A percentile compares a stretch with the other conserved stretches of the same genome.
These are phyloP conservation scores for Hephaestus fuliginosus DNA, from an alignment of 2,797 vertebrate genomes.

Conservation along the genomic window DNA sequence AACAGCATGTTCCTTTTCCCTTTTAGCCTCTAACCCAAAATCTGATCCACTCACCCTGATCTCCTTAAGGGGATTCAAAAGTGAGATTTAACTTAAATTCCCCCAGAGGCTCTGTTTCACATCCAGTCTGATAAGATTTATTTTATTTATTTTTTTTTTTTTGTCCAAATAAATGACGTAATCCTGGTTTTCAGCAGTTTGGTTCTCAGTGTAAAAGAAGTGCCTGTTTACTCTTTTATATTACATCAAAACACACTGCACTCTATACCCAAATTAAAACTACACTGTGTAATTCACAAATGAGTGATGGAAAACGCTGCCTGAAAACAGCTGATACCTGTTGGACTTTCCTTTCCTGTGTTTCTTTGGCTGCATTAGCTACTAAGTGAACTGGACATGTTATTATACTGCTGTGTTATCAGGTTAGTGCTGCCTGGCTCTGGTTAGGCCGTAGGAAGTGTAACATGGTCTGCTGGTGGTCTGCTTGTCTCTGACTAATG, in stretches of 20 bases:
- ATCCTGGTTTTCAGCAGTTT: background rate
- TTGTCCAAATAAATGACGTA: conserved; percentile 33
- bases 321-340: conserved; percentile 18
- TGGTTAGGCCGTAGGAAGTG: conserved; percentile 52
- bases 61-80: conserved; percentile 51
- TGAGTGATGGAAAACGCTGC: background rate
- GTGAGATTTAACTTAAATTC: conserved; percentile 53
- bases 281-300: background rate
- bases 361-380: conserved; percentile 35
- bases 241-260: background rate
- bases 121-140: conserved; percentile 16
- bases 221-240: background rate
- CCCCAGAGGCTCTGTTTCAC: conserved; percentile 27
- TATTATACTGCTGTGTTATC: conserved; percentile 58
- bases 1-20: conserved; percentile 15
- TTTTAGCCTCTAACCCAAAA: conserved; percentile 24
- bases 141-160: background rate
- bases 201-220: background rate
- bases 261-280: background rate
- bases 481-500: conserved; percentile 65
- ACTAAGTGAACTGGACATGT: conserved; percentile 65
- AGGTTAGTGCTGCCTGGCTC: conserved; percentile 60
- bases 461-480: conserved; percentile 49
- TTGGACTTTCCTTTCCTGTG: conserved; percentile 27
- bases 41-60: conserved; percentile 55